Evolutionary conservation across 2,888 invertebrate species (phyloP).

Genomic region (Drosophila suboccidentalis): DNA sequence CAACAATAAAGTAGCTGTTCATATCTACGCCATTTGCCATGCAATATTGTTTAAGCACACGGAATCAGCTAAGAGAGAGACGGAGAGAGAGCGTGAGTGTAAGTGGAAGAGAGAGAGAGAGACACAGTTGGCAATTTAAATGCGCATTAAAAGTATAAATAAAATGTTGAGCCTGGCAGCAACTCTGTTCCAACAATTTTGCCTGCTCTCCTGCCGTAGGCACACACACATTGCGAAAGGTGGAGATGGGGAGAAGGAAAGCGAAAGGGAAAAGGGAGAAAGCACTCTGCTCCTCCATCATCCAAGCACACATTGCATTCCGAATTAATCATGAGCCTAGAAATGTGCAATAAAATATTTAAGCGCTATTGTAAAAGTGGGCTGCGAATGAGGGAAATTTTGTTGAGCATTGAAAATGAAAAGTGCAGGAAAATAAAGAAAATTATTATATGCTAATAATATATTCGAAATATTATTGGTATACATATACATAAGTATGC

Average conservation of each 20-base stretch:
- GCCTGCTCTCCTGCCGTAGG: not conserved
- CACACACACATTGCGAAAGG: not conserved
- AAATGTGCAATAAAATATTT: slow-evolving; percentile 61
- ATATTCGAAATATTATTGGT: not conserved
- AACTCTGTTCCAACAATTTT: not conserved
- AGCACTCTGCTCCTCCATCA: slow-evolving; percentile 22
- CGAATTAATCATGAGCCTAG: slow-evolving; percentile 64
- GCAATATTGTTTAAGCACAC: slow-evolving; percentile 67
- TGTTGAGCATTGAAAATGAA: slow-evolving; percentile 2
- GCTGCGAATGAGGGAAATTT: slow-evolving; percentile 15
- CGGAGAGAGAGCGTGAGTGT: not conserved
- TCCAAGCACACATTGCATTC: slow-evolving; percentile 41
- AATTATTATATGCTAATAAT: too few relatives aligned
- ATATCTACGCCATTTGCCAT: slow-evolving; percentile 73
- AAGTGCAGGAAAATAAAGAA: not conserved
- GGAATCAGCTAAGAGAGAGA: not conserved
- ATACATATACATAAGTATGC: not conserved
- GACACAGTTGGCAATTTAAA: slow-evolving; percentile 54
- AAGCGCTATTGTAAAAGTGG: slow-evolving; percentile 39
- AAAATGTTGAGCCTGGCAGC: slow-evolving; percentile 47
- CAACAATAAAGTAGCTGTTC: slow-evolving; percentile 73
- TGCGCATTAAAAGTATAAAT: slow-evolving; percentile 64
- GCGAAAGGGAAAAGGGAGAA: not conserved
- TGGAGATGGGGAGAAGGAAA: too few relatives aligned
- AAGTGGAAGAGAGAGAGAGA: slow-evolving; percentile 2